phyloP scores from a whole-genome alignment of 2,113 vertebrate species.

The Microtus ochrogaster region DNA sequence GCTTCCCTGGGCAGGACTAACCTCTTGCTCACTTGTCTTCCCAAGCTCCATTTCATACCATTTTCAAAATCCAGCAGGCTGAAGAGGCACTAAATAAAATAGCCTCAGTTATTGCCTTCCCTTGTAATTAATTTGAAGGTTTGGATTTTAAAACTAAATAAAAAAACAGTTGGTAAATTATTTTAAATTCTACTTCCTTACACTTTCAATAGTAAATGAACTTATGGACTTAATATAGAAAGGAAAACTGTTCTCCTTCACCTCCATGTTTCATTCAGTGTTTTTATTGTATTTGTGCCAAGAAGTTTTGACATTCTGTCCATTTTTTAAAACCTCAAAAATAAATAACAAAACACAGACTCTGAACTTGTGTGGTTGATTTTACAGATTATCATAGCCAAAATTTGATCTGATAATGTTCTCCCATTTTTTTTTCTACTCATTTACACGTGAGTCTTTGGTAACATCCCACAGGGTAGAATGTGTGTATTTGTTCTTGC shows the following conservation, averaged over 20 bases:
- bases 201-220: constrained; percentile 61
- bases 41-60: neutral
- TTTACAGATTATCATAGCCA: constrained; percentile 37
- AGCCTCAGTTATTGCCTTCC: neutral
- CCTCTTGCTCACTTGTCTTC: neutral
- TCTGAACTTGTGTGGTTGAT: constrained; percentile 25
- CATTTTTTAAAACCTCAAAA: constrained; percentile 55
- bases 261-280: constrained; percentile 44
- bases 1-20: neutral
- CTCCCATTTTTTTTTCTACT: constrained; percentile 50
- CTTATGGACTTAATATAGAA: constrained; percentile 61
- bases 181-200: constrained; percentile 59
- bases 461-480: neutral
- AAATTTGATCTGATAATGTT: constrained; percentile 31
- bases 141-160: constrained; percentile 41
- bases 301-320: constrained; percentile 71
- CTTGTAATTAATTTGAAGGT: constrained; percentile 31
- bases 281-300: constrained; percentile 76
- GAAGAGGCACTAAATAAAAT: neutral
- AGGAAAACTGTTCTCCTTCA: constrained; percentile 65
- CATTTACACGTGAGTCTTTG: constrained; percentile 1
- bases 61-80: neutral
- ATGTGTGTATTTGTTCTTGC: neutral
- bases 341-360: constrained; percentile 77
- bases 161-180: neutral